These are phyloP conservation scores for Pogona vitticeps DNA, from an alignment of 2,113 vertebrate species.

Conservation along the genomic window DNA sequence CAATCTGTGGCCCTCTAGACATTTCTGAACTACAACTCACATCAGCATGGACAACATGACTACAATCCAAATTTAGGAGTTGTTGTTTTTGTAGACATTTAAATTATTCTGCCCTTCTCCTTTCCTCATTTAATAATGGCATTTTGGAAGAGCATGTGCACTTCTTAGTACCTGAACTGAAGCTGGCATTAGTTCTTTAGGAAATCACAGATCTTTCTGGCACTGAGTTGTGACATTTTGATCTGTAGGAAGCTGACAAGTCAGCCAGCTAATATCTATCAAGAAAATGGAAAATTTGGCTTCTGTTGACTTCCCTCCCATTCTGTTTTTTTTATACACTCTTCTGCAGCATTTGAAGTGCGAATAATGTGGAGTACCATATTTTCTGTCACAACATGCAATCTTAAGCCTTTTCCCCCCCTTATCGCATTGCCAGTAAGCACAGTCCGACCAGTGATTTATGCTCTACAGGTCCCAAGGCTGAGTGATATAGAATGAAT, in stretches of 20 bases:
- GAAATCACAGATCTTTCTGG: constrained; percentile 28
- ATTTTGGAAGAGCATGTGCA: neutral
- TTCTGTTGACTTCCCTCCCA: neutral
- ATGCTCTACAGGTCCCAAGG: neutral
- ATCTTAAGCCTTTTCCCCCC: neutral
- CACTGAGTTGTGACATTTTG: constrained; percentile 19
- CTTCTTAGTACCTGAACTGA: neutral
- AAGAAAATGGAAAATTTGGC: constrained; percentile 21
- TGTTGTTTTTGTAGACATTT: too few species aligned
- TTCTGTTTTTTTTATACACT: neutral
- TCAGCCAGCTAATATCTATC: constrained; percentile 9
- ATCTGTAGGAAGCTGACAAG: constrained; percentile 5
- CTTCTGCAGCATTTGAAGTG: neutral
- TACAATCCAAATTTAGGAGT: too few species aligned
- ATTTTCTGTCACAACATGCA: constrained; percentile 15
- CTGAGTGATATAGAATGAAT: constrained; percentile 35
- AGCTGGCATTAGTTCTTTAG: neutral
- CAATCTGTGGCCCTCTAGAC: too few species aligned
- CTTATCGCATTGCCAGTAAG: neutral
- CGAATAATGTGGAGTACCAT: neutral
- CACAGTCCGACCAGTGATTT: constrained; percentile 30
- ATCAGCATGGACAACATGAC: too few species aligned
- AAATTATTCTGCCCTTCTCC: too few species aligned
- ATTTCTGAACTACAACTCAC: too few species aligned
- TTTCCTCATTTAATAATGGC: neutral